phyloP scores from a whole-genome alignment of 2,113 vertebrate species.

The Axis porcinus region DNA sequence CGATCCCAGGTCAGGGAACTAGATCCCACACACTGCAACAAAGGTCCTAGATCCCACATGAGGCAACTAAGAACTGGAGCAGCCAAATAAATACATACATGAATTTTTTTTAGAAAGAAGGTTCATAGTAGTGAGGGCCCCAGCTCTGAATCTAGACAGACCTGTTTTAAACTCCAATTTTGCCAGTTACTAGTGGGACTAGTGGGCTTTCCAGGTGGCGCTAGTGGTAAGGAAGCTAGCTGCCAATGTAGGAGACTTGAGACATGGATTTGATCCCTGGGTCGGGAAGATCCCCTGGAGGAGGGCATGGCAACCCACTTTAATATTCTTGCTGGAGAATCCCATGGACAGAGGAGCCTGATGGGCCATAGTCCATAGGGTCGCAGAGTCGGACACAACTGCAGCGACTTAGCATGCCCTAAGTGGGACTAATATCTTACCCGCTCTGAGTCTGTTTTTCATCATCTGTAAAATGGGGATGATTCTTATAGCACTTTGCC shows the following conservation, averaged over 20 bases:
- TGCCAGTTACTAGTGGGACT: not conserved
- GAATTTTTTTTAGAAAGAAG: not conserved
- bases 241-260: not conserved
- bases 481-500: not conserved
- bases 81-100: not conserved
- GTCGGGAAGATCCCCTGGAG: not conserved
- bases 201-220: not conserved
- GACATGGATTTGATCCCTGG: not conserved
- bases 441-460: not conserved
- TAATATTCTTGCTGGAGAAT: not conserved
- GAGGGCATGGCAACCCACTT: not conserved
- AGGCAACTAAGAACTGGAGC: not conserved
- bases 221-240: not conserved
- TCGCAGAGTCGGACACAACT: not conserved
- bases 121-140: not conserved
- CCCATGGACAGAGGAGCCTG: not conserved
- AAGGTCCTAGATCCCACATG: not conserved
- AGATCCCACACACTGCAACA: not conserved
- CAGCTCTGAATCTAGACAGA: not conserved
- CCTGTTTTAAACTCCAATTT: not conserved
- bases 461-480: not conserved
- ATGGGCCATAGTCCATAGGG: not conserved
- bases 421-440: not conserved
- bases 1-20: not conserved
- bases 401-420: not conserved